Conservation (phyloP, 2,888 invertebrate species). For the Palloptera scutellata region DNA sequence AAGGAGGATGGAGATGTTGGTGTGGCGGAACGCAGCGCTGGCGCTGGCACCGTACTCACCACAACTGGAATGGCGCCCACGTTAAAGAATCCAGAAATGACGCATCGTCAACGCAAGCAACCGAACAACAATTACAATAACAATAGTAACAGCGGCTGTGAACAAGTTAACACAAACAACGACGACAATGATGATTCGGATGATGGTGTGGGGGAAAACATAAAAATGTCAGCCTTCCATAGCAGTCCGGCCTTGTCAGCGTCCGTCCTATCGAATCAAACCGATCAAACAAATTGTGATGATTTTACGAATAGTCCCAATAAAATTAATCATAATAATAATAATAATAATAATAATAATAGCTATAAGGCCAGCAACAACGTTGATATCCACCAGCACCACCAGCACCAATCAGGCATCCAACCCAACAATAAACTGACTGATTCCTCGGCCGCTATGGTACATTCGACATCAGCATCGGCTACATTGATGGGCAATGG, state of each 20-base stretch:
- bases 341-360: conserved; percentile 33
- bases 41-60: conserved; percentile 43
- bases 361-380: conserved; percentile 33
- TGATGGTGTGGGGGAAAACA: conserved; percentile 46
- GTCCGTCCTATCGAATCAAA: conserved; percentile 55
- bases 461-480: conserved; percentile 36
- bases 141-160: conserved; percentile 45
- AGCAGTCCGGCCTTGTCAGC: conserved; percentile 51
- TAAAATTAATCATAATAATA: conserved; percentile 41
- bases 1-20: conserved; percentile 43
- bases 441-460: conserved; percentile 34
- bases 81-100: conserved; percentile 52
- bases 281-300: conserved; percentile 58
- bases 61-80: conserved; percentile 25
- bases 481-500: conserved; percentile 29
- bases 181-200: conserved; percentile 38
- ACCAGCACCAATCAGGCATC: conserved; percentile 28
- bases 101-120: conserved; percentile 61
- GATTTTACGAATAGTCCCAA: conserved; percentile 43
- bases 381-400: conserved; percentile 30
- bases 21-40: conserved; percentile 42
- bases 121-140: conserved; percentile 45
- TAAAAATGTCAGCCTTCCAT: conserved; percentile 50
- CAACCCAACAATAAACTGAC: conserved; percentile 33
- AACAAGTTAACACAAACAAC: conserved; percentile 38